Conservation (phyloP, 2,888 invertebrate species). For the Melikaiella ostensackeni region DNA sequence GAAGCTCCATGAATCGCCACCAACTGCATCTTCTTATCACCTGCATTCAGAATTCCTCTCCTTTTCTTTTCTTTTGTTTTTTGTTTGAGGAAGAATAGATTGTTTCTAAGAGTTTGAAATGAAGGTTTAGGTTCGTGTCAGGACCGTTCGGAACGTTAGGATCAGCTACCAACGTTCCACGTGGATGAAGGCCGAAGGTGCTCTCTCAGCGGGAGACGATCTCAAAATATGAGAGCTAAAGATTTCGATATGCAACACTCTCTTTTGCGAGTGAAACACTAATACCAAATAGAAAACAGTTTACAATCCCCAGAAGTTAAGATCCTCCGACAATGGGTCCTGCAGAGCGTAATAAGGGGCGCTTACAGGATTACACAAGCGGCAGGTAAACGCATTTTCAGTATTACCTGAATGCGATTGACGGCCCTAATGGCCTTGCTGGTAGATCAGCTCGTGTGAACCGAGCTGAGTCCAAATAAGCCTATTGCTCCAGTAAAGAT, state of each 20-base stretch:
- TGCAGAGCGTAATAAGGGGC: slow-evolving; percentile 74
- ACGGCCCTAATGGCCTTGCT: slow-evolving; percentile 43
- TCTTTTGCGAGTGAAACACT: slow-evolving; percentile 56
- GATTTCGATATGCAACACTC: slow-evolving; percentile 54
- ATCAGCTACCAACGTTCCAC: neutral
- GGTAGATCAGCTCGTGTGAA: slow-evolving; percentile 45
- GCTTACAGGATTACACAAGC: slow-evolving; percentile 72
- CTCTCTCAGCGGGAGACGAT: slow-evolving; percentile 64
- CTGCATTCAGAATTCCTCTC: slow-evolving; percentile 24
- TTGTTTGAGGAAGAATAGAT: too few relatives aligned
- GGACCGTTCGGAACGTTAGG: too few relatives aligned
- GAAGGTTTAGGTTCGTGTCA: too few relatives aligned
- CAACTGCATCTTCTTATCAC: too few relatives aligned
- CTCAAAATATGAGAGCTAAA: slow-evolving; percentile 52
- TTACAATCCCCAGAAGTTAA: slow-evolving; percentile 76
- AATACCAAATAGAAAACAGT: slow-evolving; percentile 70
- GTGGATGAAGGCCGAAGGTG: slow-evolving; percentile 51
- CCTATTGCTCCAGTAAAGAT: neutral
- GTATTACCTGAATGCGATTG: slow-evolving; percentile 46
- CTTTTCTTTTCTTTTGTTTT: too few relatives aligned
- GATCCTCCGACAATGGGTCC: slow-evolving; percentile 69
- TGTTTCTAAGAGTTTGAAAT: too few relatives aligned
- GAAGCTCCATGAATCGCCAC: too few relatives aligned
- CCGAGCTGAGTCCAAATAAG: slow-evolving; percentile 37
- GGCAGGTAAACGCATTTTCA: slow-evolving; percentile 64